Evolutionary conservation across 2,797 vertebrate species (phyloP), one percentile per base, ranked within the genome.

Genomic region (Microchirus variegatus): DNA sequence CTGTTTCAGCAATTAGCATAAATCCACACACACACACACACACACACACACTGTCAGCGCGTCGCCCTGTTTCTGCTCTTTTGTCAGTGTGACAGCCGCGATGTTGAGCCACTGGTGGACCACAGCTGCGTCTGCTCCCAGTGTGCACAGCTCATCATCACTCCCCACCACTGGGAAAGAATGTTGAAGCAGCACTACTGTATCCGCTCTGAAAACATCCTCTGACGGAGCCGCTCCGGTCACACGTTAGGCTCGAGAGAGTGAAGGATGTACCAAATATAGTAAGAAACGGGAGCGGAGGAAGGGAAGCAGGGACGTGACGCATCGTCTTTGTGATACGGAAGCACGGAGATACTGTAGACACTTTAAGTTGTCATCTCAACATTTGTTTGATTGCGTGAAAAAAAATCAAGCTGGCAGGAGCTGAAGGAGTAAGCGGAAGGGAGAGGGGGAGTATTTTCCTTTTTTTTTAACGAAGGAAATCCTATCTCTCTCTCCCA

Each of bases 1-100:
- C 88, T 72, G 78, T 70, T 82, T 89, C 85, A 87, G 87, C 87
- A 85, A 76, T 78, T 79, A 78, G 59, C 54, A 57, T 49, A 58
- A 60, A 71, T 50, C 59, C 62, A 41, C 43, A 59, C 52, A 38
- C 41, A 50, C 56, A 53, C 40, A 54, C 53, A 53, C 53, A 63
- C 64, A 63, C 62, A 43, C 52, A 40, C 53, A 49, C 26, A 12
- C 57, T 49, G 9, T 22, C 14, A 15, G 40, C 53, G 59, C 51
- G 43, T 57, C 26, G 8, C 9, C n/a, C 44, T 18, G 17, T 47
- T 60, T 37, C 42, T 48, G 56, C 47, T 65, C 56, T 70, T 78
- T 75, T 75, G 43, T 78, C 56, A 74, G 64, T 17, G 11, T 67
- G 73, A 69, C 84, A 77, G 71, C 50, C 42, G n/a, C n/a, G n/a